These are phyloP conservation scores for Laupala kohalensis DNA, from an alignment of 1,140 invertebrate species.

Conservation along the genomic window DNA sequence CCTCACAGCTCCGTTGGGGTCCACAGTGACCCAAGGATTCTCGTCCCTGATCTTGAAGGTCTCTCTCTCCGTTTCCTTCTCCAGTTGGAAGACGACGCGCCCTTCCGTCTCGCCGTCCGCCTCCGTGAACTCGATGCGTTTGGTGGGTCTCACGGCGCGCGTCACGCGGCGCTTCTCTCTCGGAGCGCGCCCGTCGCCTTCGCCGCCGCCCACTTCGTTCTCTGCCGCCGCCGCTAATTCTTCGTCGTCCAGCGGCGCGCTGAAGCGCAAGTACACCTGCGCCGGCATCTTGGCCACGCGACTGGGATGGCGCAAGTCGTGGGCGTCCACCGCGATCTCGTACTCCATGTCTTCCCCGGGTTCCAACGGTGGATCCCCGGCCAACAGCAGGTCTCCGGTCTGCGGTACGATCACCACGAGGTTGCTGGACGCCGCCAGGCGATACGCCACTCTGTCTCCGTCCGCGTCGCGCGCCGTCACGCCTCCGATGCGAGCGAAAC, in stretches of 20 bases:
- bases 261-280: conserved; percentile 60
- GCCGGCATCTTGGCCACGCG: conserved; percentile 51
- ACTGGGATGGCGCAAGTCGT: conserved; percentile 61
- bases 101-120: conserved; percentile 78
- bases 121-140: conserved; percentile 83
- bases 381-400: conserved; percentile 74
- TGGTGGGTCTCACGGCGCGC: conserved; percentile 76
- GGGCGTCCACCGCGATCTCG: conserved; percentile 60
- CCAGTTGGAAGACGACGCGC: conserved; percentile 74
- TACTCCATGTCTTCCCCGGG: conserved; percentile 45
- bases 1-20: conserved; percentile 76
- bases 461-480: conserved; percentile 74
- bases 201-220: conserved; percentile 20
- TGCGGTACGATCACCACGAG: conserved; percentile 77
- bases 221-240: conserved; percentile 20
- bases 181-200: conserved; percentile 49
- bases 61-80: conserved; percentile 82
- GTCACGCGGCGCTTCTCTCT: conserved; percentile 60
- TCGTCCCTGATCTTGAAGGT: conserved; percentile 87
- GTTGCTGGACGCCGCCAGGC: conserved; percentile 60
- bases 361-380: conserved; percentile 45
- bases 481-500: conserved; percentile 65
- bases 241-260: conserved; percentile 41
- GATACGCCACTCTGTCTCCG: conserved; percentile 74
- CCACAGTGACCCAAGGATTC: conserved; percentile 87